These are phyloP conservation scores for Choristoneura fumiferana DNA, from an alignment of 1,140 invertebrate genomes.

Conservation along the genomic window DNA sequence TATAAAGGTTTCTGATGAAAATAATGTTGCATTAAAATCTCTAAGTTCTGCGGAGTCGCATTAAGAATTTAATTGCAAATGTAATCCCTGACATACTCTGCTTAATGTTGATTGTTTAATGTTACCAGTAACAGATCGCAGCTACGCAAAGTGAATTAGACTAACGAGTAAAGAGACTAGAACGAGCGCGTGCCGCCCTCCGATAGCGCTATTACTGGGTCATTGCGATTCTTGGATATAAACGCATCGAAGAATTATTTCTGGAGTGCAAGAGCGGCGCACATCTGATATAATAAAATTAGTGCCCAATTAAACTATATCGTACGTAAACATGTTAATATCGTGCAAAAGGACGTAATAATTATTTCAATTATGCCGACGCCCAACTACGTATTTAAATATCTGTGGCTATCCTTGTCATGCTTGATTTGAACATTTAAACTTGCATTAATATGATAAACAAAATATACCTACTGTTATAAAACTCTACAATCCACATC, in stretches of 20 bases:
- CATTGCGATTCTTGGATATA: constrained; percentile 40
- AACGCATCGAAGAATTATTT: constrained; percentile 31
- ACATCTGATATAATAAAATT: neutral
- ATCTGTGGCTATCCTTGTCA: too few species aligned
- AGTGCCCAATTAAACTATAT: constrained; percentile 13
- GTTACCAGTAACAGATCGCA: constrained; percentile 5
- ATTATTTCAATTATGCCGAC: too few species aligned
- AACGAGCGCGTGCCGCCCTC: neutral
- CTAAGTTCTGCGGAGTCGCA: too few species aligned
- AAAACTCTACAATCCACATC: too few species aligned
- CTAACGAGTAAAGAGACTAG: constrained; percentile 1
- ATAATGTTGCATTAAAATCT: too few species aligned
- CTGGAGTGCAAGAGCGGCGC: constrained; percentile 21
- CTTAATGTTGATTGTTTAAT: constrained; percentile 8
- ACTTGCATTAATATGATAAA: too few species aligned
- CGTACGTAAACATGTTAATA: neutral
- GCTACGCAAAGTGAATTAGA: constrained; percentile 17
- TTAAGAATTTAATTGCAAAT: too few species aligned
- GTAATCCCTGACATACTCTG: neutral
- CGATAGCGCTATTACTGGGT: constrained; percentile 20
- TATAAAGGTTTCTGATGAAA: too few species aligned
- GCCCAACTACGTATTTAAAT: too few species aligned
- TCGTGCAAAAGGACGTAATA: too few species aligned
- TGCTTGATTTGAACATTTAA: too few species aligned
- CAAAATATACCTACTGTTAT: too few species aligned